Evolutionary conservation across 2,888 invertebrate species (phyloP).

Genomic region (Falcaria lacertinaria): DNA sequence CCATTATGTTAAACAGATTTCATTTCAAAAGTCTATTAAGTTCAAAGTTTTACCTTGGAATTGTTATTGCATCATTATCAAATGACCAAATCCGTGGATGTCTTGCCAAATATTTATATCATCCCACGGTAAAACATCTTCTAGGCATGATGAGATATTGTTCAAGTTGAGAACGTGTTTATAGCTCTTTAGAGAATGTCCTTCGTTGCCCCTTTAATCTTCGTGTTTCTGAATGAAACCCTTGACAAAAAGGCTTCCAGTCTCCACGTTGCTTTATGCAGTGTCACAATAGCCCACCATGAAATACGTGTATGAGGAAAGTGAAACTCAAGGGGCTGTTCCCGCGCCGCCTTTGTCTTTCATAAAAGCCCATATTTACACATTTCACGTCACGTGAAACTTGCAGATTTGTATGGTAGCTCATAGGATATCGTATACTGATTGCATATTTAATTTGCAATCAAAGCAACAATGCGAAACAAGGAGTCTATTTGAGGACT

Average conservation of each 20-base stretch:
- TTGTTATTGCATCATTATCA: conserved; percentile 28
- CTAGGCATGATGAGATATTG: not conserved
- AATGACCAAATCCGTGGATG: conserved; percentile 27
- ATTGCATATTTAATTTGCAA: conserved; percentile 24
- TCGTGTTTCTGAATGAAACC: conserved; percentile 29
- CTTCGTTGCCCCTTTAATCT: conserved; percentile 1
- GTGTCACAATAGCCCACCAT: conserved; percentile 45
- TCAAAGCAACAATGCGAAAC: no score
- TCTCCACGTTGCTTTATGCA: conserved; percentile 31
- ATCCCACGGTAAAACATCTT: conserved; percentile 9
- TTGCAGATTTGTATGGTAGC: conserved; percentile 45
- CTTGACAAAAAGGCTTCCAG: conserved; percentile 40
- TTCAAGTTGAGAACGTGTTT: not conserved
- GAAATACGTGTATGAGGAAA: conserved; percentile 40
- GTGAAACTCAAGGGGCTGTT: conserved; percentile 59
- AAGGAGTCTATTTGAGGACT: no score
- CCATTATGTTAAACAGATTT: not conserved
- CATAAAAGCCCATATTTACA: conserved; percentile 32
- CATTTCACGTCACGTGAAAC: conserved; percentile 34
- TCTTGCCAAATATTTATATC: conserved; percentile 31
- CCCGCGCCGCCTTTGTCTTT: conserved; percentile 41
- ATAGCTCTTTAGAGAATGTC: not conserved
- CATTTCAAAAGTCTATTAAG: conserved; percentile 13
- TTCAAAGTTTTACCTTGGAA: conserved; percentile 40
- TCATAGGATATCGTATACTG: conserved; percentile 50